These are phyloP conservation scores for Geophilus truncorum DNA, from an alignment of 2,888 invertebrate genomes.

Conservation along the genomic window DNA sequence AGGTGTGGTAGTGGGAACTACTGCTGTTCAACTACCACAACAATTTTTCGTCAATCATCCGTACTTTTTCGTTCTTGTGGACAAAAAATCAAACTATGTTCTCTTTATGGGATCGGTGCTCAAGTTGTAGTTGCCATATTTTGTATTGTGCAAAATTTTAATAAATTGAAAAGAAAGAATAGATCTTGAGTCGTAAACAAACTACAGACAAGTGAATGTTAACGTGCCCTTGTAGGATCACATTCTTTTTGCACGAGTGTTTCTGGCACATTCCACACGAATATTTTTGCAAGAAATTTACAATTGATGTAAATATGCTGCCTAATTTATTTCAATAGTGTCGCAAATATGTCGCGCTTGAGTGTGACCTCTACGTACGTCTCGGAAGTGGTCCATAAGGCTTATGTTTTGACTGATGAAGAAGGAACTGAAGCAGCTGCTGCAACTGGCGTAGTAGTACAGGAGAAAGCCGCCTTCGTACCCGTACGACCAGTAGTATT, in stretches of 20 bases:
- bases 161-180: too few species aligned
- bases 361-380: background rate
- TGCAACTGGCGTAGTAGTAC: too few species aligned
- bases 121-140: background rate
- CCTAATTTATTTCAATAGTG: background rate
- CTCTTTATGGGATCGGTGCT: background rate
- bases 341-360: background rate
- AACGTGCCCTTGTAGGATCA: too few species aligned
- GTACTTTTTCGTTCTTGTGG: background rate
- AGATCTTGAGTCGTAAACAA: too few species aligned
- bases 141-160: background rate
- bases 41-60: background rate
- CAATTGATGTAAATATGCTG: too few species aligned
- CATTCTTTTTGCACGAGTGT: too few species aligned
- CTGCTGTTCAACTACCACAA: background rate
- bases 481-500: too few species aligned
- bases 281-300: background rate
- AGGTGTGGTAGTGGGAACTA: background rate
- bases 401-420: background rate
- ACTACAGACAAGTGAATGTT: background rate
- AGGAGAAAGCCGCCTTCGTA: too few species aligned
- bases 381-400: background rate
- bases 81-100: background rate
- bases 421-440: slow-evolving; percentile 14
- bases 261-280: too few species aligned